These are phyloP conservation scores for Forpus xanthops DNA, from an alignment of 2,797 vertebrate genomes.

Conservation along the genomic window DNA sequence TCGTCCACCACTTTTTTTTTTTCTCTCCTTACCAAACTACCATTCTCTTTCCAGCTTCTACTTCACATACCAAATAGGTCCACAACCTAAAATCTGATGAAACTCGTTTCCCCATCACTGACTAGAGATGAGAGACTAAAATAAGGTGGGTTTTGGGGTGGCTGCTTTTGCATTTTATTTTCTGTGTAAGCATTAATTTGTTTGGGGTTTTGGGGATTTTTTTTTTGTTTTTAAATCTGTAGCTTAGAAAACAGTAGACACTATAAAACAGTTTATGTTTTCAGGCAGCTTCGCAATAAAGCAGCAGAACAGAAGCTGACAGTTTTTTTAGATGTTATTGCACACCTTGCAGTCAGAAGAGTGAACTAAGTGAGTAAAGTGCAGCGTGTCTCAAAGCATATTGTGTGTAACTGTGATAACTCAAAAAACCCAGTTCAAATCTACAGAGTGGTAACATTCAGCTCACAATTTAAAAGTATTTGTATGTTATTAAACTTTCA, in stretches of 20 bases:
- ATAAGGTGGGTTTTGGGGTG: neutral
- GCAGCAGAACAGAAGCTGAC: neutral
- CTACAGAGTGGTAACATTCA: neutral
- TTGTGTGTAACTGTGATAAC: neutral
- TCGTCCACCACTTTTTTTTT: neutral
- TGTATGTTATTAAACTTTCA: neutral
- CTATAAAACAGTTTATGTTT: neutral
- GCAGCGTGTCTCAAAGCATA: neutral
- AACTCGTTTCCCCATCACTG: neutral
- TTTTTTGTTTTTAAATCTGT: neutral
- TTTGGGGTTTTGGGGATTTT: neutral
- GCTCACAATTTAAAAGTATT: neutral
- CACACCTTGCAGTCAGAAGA: neutral
- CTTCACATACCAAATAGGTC: neutral
- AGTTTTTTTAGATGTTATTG: neutral
- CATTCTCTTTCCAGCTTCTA: neutral
- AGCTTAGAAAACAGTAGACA: neutral
- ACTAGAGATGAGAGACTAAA: neutral
- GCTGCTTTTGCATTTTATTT: neutral
- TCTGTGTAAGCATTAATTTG: neutral
- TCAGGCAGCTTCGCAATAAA: neutral
- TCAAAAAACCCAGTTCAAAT: neutral
- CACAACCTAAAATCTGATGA: neutral
- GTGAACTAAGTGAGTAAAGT: neutral
- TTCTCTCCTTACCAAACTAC: neutral